phyloP scores from a whole-genome alignment of 2,113 vertebrate genomes.

The Phyllostomus hastatus region DNA sequence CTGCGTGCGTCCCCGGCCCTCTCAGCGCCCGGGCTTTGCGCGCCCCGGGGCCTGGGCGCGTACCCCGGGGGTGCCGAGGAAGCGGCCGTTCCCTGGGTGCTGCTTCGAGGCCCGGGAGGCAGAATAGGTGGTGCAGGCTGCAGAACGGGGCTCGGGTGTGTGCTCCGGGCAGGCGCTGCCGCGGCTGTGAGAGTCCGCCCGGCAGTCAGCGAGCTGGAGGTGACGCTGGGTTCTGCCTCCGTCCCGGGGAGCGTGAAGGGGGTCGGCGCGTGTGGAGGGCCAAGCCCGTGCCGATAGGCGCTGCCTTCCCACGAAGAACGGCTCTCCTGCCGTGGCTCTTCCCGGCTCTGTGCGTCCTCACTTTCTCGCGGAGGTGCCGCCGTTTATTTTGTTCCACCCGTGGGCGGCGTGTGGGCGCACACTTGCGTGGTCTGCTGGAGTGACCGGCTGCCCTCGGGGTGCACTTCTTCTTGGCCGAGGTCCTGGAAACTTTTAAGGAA shows the following conservation, averaged over 20 bases:
- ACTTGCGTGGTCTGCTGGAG: background rate
- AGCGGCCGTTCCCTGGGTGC: background rate
- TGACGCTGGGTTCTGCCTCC: background rate
- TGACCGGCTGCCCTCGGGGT: background rate
- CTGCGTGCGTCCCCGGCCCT: no score
- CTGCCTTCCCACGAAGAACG: accelerated
- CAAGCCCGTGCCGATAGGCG: background rate
- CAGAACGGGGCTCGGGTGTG: background rate
- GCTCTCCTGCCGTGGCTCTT: background rate
- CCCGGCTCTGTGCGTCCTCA: background rate
- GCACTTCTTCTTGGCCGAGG: background rate
- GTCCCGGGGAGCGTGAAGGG: background rate
- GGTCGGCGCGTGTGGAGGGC: background rate
- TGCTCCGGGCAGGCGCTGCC: background rate
- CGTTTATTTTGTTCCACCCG: background rate
- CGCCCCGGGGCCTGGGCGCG: background rate
- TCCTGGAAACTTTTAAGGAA: background rate
- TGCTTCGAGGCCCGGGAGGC: background rate
- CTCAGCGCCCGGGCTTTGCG: background rate
- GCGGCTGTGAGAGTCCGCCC: background rate
- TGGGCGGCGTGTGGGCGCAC: background rate
- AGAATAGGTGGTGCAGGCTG: background rate
- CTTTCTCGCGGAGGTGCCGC: background rate
- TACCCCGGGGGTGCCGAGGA: background rate
- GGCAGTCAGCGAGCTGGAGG: background rate